Evolutionary conservation across 2,888 invertebrate genomes (phyloP), one percentile per base, ranked within the genome.

Genomic region (Nasonia oneida): DNA sequence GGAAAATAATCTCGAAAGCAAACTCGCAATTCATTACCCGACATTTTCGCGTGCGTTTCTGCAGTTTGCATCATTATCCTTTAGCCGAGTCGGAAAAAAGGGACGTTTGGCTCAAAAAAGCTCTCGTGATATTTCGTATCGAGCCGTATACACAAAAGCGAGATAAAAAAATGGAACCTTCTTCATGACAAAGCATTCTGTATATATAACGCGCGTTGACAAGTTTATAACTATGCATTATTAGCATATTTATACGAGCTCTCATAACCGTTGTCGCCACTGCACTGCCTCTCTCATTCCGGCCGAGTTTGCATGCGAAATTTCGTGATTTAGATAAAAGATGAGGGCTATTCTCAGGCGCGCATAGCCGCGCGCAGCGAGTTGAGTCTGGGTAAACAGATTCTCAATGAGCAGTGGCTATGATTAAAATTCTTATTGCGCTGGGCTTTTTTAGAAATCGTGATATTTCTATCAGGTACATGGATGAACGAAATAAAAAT

Each of bases 241-340:
- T 84, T 79, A 84, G n/a, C 74, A 84, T 84, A 84, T 75, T 84
- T 84, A 74, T 84, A 75, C 74, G 75, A 67, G 64, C 73, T 64
- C 64, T 61, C 29, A 29, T 80, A 64, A 18, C 50, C 15, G 29
- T n/a, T 37, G 18, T 5, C 12, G 23, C 76, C 18, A 15, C 33
- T 4, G 37, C 3, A 0, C 18, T 18, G 39, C 18, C 33, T 14
- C 14, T 74, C 57, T 42, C 70, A 39, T 53, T 73, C 73, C 15
- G 23, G 14, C 6, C 10, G 10, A n/a, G 79, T 84, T 84, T 80
- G 42, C 84, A 84, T 80, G 10, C 53, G 3, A 37, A 57, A 61
- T 61, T 61, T 61, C 57, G 57, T 8, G 76, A 83, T 70, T 83
- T 77, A 53, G 67, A 37, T 8, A 42, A 37, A 67, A 53, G 64